Evolutionary conservation across 2,113 vertebrate species (phyloP).

Genomic region (Tragulus kanchil): DNA sequence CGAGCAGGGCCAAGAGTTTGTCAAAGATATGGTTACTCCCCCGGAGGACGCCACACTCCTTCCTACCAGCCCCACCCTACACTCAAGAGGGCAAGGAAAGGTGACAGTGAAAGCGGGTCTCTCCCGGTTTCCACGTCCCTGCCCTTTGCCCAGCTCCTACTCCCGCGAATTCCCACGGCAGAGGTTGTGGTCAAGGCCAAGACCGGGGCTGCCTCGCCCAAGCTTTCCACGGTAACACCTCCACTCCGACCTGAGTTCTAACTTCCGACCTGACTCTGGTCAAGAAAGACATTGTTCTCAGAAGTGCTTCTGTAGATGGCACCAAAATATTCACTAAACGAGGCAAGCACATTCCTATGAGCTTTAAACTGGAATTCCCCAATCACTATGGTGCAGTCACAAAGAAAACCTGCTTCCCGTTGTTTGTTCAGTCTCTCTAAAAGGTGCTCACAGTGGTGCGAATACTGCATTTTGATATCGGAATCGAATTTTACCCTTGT

Average conservation of each 20-base stretch:
- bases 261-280: slow-evolving; percentile 93
- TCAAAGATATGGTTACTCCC: neutral
- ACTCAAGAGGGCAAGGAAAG: rapidly evolving
- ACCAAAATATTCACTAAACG: slow-evolving; percentile 96
- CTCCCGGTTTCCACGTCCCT: neutral
- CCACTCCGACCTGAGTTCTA: neutral
- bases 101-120: neutral
- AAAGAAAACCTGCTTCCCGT: slow-evolving; percentile 91
- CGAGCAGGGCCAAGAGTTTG: neutral
- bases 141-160: slow-evolving; percentile 21
- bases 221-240: neutral
- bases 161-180: slow-evolving; percentile 18
- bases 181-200: neutral
- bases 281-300: slow-evolving; percentile 91
- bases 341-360: slow-evolving; percentile 96
- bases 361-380: slow-evolving; percentile 92
- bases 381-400: slow-evolving; percentile 93
- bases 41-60: neutral
- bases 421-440: slow-evolving; percentile 92
- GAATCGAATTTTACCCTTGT: slow-evolving; percentile 60
- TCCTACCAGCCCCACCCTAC: neutral
- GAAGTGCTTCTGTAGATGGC: slow-evolving; percentile 90
- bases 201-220: neutral
- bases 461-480: slow-evolving; percentile 88
- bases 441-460: slow-evolving; percentile 92